phyloP scores from a whole-genome alignment of 2,888 invertebrate genomes.

The Ramazzottius varieornatus region DNA sequence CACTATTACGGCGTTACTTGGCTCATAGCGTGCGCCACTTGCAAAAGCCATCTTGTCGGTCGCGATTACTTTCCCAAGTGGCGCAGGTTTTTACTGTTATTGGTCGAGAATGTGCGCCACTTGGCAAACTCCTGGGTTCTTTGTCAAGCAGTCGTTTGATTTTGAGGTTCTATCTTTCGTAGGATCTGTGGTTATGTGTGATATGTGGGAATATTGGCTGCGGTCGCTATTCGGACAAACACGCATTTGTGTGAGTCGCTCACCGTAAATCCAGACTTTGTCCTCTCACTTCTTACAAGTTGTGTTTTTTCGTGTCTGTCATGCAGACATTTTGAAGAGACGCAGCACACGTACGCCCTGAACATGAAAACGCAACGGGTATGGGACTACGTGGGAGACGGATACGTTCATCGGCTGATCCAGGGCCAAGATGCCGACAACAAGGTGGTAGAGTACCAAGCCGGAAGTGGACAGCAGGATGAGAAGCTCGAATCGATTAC shows the following conservation, averaged over 20 bases:
- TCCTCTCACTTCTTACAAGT: too few species aligned
- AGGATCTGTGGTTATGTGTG: slow-evolving; percentile 81
- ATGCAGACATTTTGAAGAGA: slow-evolving; percentile 63
- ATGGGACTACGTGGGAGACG: slow-evolving; percentile 98
- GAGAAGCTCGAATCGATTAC: slow-evolving; percentile 83
- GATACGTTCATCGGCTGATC: slow-evolving; percentile 75
- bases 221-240: slow-evolving; percentile 63
- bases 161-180: background rate
- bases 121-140: background rate
- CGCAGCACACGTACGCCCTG: slow-evolving; percentile 87
- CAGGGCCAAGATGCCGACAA: slow-evolving; percentile 93
- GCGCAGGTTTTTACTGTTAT: background rate
- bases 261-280: background rate
- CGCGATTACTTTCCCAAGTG: too few species aligned
- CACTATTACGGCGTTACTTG: too few species aligned
- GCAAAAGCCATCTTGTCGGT: too few species aligned
- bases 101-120: background rate
- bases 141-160: too few species aligned
- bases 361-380: slow-evolving; percentile 70
- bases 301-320: too few species aligned
- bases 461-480: slow-evolving; percentile 17
- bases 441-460: slow-evolving; percentile 35
- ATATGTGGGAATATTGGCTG: slow-evolving; percentile 97
- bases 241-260: slow-evolving; percentile 42
- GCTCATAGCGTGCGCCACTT: too few species aligned